These are phyloP conservation scores for Mirza zaza DNA, from an alignment of 2,113 vertebrate species.

Conservation along the genomic window DNA sequence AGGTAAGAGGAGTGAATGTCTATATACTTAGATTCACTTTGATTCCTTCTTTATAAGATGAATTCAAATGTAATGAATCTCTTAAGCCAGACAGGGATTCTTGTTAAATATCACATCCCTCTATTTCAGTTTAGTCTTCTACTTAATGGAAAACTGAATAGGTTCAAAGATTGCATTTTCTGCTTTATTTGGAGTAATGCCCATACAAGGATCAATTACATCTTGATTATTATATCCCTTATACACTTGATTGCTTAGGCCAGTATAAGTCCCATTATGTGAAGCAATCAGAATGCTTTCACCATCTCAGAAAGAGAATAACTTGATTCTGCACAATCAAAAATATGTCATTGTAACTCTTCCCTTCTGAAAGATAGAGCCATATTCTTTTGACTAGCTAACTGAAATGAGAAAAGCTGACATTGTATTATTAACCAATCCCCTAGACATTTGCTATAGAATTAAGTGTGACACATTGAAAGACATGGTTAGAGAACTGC, in stretches of 20 bases:
- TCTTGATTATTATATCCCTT: slow-evolving; percentile 65
- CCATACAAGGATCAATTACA: slow-evolving; percentile 70
- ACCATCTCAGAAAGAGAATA: slow-evolving; percentile 53
- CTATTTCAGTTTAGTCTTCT: slow-evolving; percentile 60
- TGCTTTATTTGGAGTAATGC: slow-evolving; percentile 66
- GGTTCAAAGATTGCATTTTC: slow-evolving; percentile 46
- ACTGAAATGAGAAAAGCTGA: slow-evolving; percentile 59
- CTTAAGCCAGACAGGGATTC: slow-evolving; percentile 50
- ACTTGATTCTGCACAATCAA: slow-evolving; percentile 60
- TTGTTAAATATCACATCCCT: slow-evolving; percentile 48
- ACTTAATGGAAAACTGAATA: slow-evolving; percentile 64
- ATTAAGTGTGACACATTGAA: slow-evolving; percentile 31
- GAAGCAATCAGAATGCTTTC: slow-evolving; percentile 69
- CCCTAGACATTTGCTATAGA: slow-evolving; percentile 19
- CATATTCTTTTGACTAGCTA: slow-evolving; percentile 57
- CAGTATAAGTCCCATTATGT: slow-evolving; percentile 54
- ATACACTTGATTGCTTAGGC: slow-evolving; percentile 64
- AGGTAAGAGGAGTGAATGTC: neutral
- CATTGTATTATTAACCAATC: slow-evolving; percentile 35
- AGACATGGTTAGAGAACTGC: neutral
- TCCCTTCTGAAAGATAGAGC: slow-evolving; percentile 47
- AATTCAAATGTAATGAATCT: slow-evolving; percentile 56
- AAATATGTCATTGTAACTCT: slow-evolving; percentile 49
- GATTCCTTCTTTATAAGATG: slow-evolving; percentile 34
- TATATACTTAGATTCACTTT: slow-evolving; percentile 31